phyloP scores from a whole-genome alignment of 1,140 invertebrate species.

The Halotydeus destructor region DNA sequence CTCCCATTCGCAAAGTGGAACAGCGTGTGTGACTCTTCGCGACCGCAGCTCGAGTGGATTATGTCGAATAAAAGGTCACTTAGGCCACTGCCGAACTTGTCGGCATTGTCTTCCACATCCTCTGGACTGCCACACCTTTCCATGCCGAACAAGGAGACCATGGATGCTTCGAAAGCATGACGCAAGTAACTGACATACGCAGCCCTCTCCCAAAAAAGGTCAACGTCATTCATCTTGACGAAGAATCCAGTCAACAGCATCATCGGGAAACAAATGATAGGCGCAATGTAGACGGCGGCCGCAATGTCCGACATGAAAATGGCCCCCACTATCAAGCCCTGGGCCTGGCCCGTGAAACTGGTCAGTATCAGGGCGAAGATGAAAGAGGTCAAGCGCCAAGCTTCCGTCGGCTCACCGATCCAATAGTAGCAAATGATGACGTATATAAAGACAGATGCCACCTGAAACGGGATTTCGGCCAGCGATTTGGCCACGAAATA shows the following conservation, averaged over 20 bases:
- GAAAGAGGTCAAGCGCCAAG: conserved; percentile 56
- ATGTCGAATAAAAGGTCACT: too few species aligned
- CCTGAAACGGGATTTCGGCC: conserved; percentile 82
- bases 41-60: too few species aligned
- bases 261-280: conserved; percentile 66
- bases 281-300: conserved; percentile 65
- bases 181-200: conserved; percentile 73
- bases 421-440: conserved; percentile 83
- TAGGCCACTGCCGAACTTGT: too few species aligned
- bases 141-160: conserved; percentile 71
- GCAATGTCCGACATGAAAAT: conserved; percentile 5
- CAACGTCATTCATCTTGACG: conserved; percentile 79
- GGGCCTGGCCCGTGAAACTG: conserved; percentile 69
- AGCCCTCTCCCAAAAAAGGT: conserved; percentile 62
- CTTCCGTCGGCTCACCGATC: conserved; percentile 63
- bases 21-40: too few species aligned
- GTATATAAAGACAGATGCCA: conserved; percentile 34
- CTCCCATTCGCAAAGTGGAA: too few species aligned
- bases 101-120: too few species aligned
- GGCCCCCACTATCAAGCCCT: conserved; percentile 77
- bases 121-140: conserved; percentile 51
- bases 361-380: conserved; percentile 64
- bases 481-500: conserved; percentile 88
- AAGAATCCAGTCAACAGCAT: conserved; percentile 72
- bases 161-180: conserved; percentile 73